A percentile compares a stretch with the other conserved stretches of the same genome.
phyloP scores from a whole-genome alignment of 92 coral and sea anemone genomes.

The Desmophyllum pertusum region DNA sequence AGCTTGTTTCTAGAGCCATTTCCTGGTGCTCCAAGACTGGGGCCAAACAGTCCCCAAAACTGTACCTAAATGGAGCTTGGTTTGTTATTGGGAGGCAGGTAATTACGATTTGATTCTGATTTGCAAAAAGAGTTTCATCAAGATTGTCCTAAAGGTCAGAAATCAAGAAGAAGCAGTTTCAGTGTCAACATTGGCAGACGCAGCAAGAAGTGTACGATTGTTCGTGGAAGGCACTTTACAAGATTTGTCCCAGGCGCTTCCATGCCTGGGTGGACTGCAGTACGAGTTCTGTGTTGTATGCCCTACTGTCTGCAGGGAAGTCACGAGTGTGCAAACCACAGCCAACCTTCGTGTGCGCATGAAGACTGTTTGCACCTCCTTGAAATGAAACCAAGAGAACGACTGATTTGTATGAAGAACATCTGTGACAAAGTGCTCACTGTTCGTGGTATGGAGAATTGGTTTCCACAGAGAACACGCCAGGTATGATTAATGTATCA shows the following conservation, averaged over 20 bases:
- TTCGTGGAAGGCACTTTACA: constrained; percentile 3
- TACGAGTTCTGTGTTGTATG: constrained; percentile 15
- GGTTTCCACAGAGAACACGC: background rate
- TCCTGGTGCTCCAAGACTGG: constrained; percentile 42
- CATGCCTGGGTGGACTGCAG: background rate
- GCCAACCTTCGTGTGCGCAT: background rate
- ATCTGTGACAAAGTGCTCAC: background rate
- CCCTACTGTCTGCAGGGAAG: background rate
- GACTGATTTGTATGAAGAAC: background rate
- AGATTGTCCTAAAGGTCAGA: constrained; percentile 13
- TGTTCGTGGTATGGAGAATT: background rate
- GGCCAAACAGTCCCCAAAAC: constrained; percentile 34
- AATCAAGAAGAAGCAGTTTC: background rate
- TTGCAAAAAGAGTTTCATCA: constrained; percentile 58
- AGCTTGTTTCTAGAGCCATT: constrained; percentile 45
- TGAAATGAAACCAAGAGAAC: background rate
- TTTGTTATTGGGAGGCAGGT: constrained; percentile 33
- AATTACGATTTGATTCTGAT: constrained; percentile 43
- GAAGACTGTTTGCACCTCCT: constrained; percentile 17
- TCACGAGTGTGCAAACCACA: background rate
- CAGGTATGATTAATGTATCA: background rate
- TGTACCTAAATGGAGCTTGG: constrained; percentile 43
- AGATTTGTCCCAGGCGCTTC: background rate
- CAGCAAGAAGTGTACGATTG: background rate
- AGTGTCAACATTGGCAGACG: background rate